Evolutionary conservation across 2,797 vertebrate species (phyloP).

Genomic region (Siniperca obscura): DNA sequence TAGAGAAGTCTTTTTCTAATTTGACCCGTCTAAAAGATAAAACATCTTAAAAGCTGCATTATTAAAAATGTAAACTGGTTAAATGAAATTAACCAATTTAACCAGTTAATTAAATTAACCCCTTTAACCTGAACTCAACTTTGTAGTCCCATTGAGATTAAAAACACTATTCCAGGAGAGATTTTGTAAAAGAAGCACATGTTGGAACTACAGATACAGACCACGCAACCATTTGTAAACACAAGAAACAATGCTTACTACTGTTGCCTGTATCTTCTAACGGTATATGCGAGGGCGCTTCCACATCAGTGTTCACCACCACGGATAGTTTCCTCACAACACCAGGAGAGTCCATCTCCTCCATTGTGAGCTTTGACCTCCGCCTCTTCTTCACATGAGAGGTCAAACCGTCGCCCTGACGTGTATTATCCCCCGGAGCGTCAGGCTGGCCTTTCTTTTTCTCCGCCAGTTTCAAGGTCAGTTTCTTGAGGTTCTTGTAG

Average conservation of each 20-base stretch:
- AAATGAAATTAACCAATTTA: not conserved
- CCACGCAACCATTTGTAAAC: not conserved
- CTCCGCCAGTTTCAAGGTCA: conserved; percentile 81
- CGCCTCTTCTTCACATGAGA: conserved; percentile 68
- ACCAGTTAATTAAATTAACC: too few relatives aligned
- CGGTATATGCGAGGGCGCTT: not conserved
- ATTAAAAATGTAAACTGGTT: not conserved
- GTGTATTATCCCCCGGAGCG: conserved; percentile 22
- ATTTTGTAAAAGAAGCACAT: not conserved
- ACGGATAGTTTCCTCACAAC: conserved; percentile 87
- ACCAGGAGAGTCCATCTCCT: conserved; percentile 84
- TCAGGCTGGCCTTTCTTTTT: conserved; percentile 72
- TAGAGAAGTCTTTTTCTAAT: not conserved
- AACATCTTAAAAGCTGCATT: not conserved
- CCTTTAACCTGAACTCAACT: not conserved
- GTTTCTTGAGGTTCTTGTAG: conserved; percentile 88
- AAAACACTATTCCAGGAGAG: not conserved
- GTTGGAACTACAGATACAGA: not conserved
- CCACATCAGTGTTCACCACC: conserved; percentile 60
- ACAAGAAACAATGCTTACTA: conserved; percentile 45
- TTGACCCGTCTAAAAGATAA: not conserved
- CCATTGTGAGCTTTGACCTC: conserved; percentile 83
- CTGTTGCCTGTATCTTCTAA: conserved; percentile 48
- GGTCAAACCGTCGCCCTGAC: conserved; percentile 17
- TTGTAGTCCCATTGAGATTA: not conserved